A percentile compares a stretch with the other conserved stretches of the same genome.
phyloP scores from a whole-genome alignment of 2,113 vertebrate species.

The Pelecanus crispus region DNA sequence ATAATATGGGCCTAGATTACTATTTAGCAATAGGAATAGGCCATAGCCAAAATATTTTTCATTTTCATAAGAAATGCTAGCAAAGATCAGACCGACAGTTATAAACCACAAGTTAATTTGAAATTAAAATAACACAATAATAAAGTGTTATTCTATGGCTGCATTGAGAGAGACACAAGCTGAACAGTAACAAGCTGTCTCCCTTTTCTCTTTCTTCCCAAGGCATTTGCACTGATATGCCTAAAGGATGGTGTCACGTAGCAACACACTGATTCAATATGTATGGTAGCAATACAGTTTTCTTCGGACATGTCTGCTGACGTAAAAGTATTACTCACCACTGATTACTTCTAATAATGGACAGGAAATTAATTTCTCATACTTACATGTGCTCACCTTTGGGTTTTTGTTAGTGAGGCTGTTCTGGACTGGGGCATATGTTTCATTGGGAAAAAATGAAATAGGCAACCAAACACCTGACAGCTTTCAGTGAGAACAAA shows the following conservation, averaged over 20 bases:
- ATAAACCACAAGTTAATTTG: not conserved
- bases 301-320: not conserved
- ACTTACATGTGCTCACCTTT: not conserved
- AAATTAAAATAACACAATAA: not conserved
- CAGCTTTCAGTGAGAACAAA: not conserved
- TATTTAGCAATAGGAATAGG: not conserved
- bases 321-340: not conserved
- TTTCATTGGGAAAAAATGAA: not conserved
- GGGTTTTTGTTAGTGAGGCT: not conserved
- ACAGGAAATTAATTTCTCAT: not conserved
- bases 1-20: not conserved
- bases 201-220: not conserved
- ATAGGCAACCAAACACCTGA: not conserved
- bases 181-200: not conserved
- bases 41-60: not conserved
- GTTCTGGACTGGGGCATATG: not conserved
- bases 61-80: not conserved
- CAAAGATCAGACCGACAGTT: not conserved
- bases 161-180: not conserved
- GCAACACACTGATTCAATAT: not conserved
- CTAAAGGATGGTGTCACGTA: not conserved
- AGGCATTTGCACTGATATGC: fast-evolving
- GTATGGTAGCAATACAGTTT: not conserved
- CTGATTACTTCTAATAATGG: not conserved
- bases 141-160: not conserved